Evolutionary conservation across 2,888 invertebrate species (phyloP).

Genomic region (Ctenicera cuprea): DNA sequence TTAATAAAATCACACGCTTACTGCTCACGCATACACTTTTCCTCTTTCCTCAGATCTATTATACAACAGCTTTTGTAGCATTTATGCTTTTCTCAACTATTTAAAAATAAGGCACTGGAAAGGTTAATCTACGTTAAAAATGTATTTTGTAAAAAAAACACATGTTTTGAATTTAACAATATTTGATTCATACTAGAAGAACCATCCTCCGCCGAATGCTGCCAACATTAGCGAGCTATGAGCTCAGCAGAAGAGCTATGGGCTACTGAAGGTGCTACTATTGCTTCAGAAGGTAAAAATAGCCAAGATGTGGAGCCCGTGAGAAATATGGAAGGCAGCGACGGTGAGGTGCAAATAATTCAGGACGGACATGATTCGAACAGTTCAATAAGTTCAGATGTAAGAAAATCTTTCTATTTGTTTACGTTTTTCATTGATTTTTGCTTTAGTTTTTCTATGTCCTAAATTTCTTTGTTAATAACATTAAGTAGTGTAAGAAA

Average conservation of each 20-base stretch:
- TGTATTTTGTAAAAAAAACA: no score
- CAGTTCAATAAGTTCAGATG: conserved; percentile 27
- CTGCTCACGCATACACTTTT: no score
- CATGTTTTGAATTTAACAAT: no score
- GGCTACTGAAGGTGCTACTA: background rate
- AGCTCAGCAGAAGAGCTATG: conserved; percentile 4
- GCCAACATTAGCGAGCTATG: conserved; percentile 1
- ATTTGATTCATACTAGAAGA: background rate
- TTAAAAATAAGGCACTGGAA: no score
- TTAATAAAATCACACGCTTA: no score
- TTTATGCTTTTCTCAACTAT: no score
- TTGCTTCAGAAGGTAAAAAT: background rate
- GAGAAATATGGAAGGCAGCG: background rate
- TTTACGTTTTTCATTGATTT: background rate
- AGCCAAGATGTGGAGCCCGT: background rate
- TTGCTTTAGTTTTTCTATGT: conserved; percentile 12
- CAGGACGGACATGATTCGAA: conserved; percentile 9
- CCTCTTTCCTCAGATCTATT: no score
- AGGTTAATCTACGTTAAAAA: no score
- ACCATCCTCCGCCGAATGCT: conserved; percentile 11
- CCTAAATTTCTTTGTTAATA: no score
- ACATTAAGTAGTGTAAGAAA: no score
- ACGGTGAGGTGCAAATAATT: background rate
- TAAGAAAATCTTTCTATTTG: conserved; percentile 2
- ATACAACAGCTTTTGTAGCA: no score